Percentiles rank a stretch among this genome's conserved stretches.
Conservation (phyloP, 2,888 invertebrate species). For the Artemia sinica region DNA sequence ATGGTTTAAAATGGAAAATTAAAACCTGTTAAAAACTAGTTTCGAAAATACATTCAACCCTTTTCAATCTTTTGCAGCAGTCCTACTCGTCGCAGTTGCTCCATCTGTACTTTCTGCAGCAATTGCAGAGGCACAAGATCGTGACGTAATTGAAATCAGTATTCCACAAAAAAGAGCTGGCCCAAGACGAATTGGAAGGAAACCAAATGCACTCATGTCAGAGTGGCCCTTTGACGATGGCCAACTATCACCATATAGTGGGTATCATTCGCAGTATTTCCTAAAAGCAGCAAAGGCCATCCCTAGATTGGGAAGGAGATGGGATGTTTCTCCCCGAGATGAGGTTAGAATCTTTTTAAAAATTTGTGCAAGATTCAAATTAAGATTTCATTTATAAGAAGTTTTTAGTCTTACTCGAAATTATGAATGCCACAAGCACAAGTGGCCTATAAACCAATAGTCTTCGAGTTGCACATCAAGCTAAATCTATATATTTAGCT, state of each 20-base stretch:
- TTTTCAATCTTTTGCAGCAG: not conserved
- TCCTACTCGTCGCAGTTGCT: not conserved
- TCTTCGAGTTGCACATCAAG: too few species aligned
- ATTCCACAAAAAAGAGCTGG: not conserved
- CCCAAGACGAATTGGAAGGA: not conserved
- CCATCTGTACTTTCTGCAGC: not conserved
- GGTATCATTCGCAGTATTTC: not conserved
- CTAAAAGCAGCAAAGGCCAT: constrained; percentile 9
- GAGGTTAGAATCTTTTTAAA: not conserved
- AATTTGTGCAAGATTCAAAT: too few species aligned
- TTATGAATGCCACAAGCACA: too few species aligned
- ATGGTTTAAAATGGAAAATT: too few species aligned
- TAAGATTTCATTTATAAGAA: too few species aligned
- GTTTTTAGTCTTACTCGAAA: too few species aligned
- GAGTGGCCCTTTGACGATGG: not conserved
- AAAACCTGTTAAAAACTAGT: too few species aligned
- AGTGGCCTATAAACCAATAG: too few species aligned
- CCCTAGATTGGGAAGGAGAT: constrained; percentile 6
- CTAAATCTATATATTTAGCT: too few species aligned
- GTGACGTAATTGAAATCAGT: not conserved
- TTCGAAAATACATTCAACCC: too few species aligned
- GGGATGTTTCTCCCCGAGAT: constrained; percentile 9
- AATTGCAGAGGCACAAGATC: not conserved
- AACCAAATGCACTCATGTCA: not conserved
- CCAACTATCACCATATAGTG: not conserved